phyloP scores from a whole-genome alignment of 2,797 vertebrate species.

The Tolypeutes matacus region DNA sequence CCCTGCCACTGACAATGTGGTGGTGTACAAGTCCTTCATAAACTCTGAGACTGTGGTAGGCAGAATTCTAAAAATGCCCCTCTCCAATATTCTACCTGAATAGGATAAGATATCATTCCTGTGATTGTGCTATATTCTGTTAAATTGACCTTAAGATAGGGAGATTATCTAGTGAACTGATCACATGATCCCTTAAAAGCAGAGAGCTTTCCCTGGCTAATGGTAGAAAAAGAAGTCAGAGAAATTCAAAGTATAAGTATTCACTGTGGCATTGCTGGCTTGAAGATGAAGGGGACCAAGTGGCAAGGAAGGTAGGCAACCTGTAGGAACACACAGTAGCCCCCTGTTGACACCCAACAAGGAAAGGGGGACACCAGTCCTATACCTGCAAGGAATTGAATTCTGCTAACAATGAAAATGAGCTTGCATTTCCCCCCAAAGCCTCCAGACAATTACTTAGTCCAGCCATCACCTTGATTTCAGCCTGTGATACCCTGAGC shows the following conservation, averaged over 20 bases:
- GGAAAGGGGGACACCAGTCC: background rate
- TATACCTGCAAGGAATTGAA: slow-evolving; percentile 10
- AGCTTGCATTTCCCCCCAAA: background rate
- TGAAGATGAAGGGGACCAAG: background rate
- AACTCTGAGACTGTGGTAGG: background rate
- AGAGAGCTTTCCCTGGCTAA: slow-evolving; percentile 27
- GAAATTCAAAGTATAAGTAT: slow-evolving; percentile 3
- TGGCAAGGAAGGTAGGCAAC: background rate
- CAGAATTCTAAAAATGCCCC: background rate
- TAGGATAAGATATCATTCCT: background rate
- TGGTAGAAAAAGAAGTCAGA: slow-evolving; percentile 24
- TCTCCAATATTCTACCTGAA: background rate
- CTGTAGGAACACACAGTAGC: background rate
- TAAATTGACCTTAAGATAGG: background rate
- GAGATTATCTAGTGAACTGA: background rate
- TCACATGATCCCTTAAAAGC: slow-evolving; percentile 20
- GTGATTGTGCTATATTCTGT: background rate
- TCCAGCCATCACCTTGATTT: slow-evolving; percentile 43
- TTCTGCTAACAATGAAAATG: background rate
- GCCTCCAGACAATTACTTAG: background rate
- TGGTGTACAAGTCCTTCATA: too few relatives aligned
- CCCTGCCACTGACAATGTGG: background rate
- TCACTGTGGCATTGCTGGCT: background rate
- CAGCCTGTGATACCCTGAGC: background rate
- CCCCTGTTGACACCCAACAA: background rate